Conservation (phyloP, 2,797 vertebrate species). For the Miichthys miiuy region DNA sequence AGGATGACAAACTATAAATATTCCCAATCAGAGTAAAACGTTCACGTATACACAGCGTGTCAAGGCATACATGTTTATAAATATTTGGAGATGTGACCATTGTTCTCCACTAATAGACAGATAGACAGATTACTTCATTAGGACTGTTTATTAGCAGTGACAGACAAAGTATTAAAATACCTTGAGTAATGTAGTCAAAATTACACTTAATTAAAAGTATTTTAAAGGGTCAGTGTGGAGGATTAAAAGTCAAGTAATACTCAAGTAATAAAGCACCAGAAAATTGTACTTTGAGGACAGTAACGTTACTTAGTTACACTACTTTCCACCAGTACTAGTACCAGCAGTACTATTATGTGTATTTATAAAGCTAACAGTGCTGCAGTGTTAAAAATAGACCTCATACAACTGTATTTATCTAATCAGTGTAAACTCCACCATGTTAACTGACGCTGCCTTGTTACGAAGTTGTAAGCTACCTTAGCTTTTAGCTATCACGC, state of each 20-base stretch:
- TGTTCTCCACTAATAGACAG: background rate
- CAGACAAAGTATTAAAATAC: background rate
- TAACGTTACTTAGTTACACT: background rate
- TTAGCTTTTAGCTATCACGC: constrained; percentile 22
- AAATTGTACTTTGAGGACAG: no score
- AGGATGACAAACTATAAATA: background rate
- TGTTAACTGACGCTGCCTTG: background rate
- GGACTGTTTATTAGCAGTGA: background rate
- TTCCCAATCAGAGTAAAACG: background rate
- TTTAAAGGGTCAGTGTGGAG: no score
- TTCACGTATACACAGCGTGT: no score
- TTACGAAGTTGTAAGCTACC: constrained; percentile 29
- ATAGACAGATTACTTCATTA: no score
- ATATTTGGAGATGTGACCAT: background rate
- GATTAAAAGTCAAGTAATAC: background rate
- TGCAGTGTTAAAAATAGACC: background rate
- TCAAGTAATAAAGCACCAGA: background rate
- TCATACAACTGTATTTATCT: fast-evolving
- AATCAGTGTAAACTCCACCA: background rate
- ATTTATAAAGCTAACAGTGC: background rate
- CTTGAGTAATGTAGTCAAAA: background rate
- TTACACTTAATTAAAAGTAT: background rate
- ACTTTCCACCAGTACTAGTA: background rate
- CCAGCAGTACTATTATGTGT: background rate
- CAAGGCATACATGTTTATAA: background rate